Conservation (phyloP, 2,888 invertebrate species). For the Leucophenga maculata region DNA sequence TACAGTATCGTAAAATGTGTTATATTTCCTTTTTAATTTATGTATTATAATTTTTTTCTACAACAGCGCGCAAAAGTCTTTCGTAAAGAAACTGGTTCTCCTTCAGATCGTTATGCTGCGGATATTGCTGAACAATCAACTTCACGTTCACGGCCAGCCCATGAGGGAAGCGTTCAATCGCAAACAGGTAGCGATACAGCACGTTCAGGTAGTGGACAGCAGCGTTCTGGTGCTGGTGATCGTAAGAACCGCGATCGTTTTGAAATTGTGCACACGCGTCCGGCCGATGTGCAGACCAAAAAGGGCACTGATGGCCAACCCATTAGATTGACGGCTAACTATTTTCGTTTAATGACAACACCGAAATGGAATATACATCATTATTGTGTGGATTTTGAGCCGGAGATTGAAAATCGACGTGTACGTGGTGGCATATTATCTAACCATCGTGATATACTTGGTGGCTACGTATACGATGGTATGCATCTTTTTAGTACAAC, state of each 20-base stretch:
- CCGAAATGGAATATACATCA: slow-evolving; percentile 82
- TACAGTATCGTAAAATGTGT: too few species aligned
- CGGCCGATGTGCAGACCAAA: slow-evolving; percentile 60
- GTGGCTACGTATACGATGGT: slow-evolving; percentile 85
- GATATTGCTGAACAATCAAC: too few species aligned
- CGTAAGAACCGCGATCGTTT: slow-evolving; percentile 32
- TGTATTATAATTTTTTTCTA: not conserved
- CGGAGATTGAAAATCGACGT: slow-evolving; percentile 79
- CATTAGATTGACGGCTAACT: slow-evolving; percentile 78
- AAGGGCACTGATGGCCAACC: slow-evolving; percentile 74
- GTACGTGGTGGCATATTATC: slow-evolving; percentile 77
- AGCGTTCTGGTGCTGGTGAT: too few species aligned
- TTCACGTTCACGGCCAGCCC: too few species aligned
- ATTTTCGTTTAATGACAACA: slow-evolving; percentile 78
- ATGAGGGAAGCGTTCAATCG: not conserved
- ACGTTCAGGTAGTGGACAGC: not conserved
- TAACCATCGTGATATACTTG: slow-evolving; percentile 48
- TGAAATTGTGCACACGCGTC: slow-evolving; percentile 65
- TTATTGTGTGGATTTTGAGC: slow-evolving; percentile 82
- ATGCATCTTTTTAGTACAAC: slow-evolving; percentile 79
- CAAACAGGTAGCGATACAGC: too few species aligned
- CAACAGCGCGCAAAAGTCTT: too few species aligned
- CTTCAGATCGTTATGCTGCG: too few species aligned
- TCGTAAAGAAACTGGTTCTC: too few species aligned
- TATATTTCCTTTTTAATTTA: not conserved